Conservation (phyloP, 2,888 invertebrate genomes). For the Nipponacmea schrenckii region DNA sequence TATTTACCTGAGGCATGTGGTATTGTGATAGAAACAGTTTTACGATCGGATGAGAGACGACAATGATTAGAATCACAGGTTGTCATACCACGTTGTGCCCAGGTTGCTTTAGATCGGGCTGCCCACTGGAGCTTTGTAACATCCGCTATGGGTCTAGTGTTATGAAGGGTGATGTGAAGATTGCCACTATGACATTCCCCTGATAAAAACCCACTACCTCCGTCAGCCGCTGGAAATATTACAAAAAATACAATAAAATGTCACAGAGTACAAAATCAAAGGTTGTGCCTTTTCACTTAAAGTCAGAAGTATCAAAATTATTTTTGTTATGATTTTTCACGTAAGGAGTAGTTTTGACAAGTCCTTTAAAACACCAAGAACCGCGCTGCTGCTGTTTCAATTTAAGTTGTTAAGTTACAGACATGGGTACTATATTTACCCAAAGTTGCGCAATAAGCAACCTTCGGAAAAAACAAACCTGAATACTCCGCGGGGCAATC, state of each 20-base stretch:
- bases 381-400: too few relatives aligned
- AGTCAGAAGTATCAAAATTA: too few relatives aligned
- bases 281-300: too few relatives aligned
- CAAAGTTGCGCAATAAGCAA: too few relatives aligned
- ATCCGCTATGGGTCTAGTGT: slow-evolving; percentile 40
- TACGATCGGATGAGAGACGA: slow-evolving; percentile 36
- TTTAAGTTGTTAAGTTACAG: too few relatives aligned
- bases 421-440: too few relatives aligned
- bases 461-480: too few relatives aligned
- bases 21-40: slow-evolving; percentile 37
- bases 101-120: slow-evolving; percentile 30
- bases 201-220: slow-evolving; percentile 45
- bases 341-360: too few relatives aligned
- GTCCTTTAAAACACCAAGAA: too few relatives aligned
- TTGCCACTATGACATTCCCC: slow-evolving; percentile 40
- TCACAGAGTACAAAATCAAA: too few relatives aligned
- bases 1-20: slow-evolving; percentile 42
- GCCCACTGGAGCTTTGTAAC: slow-evolving; percentile 41
- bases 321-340: too few relatives aligned
- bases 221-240: slow-evolving; percentile 39
- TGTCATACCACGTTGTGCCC: slow-evolving; percentile 36
- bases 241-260: too few relatives aligned
- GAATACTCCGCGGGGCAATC: slow-evolving; percentile 43
- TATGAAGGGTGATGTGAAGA: slow-evolving; percentile 43
- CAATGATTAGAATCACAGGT: slow-evolving; percentile 40